Base-by-base conservation (phyloP, 1,140 invertebrate genomes). In the Drosophila nasuta region DNA sequence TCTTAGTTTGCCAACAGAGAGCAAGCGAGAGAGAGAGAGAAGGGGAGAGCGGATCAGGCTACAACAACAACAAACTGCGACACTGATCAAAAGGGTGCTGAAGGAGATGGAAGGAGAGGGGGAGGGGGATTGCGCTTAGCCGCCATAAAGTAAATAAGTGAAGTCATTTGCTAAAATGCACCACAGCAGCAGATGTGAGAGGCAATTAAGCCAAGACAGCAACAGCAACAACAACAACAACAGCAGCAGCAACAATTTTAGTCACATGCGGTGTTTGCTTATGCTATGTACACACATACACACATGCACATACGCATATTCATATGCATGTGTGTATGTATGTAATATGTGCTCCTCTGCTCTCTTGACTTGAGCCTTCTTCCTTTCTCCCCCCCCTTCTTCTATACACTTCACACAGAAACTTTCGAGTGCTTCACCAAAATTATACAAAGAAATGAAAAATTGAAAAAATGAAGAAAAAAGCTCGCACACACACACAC, bases 101-200 rank as follows among this genome's bases (percentile, higher is more conserved):
- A 8, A 38, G 8, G 30, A 3, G 2, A 10, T 8, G 17, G 46
- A 1, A 13, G 28, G 17, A 11, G 6, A 10, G 10, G 10, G 41
- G 46, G 1, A 8, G 28, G 25, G 8, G 43, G 25, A 1, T 17
- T 15, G 13, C 56, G 63, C 65, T 69, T 68, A 74, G 65, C 65
- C 49, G 56, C 66, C 54, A 71, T 59, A 35, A 57, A 59, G 51
- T 46, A 74, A 81, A 67, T 85, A 75, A 80, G 82, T 91, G 76
- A 90, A 91, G 86, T 91, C 90, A 91, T 91, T 91, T 91, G 85
- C 82, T 72, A 68, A 87, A 87, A 88, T 77, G 30, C 69, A 75
- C 33, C 56, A 45, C 57, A 68, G 8, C 25, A 28, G 6, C 75
- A 81, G 82, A 86, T 85, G 78, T 86, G 78, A 52, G 66, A 45